These are phyloP conservation scores for Antechinus stuartii DNA, from an alignment of 2,113 vertebrate species.

Conservation along the genomic window DNA sequence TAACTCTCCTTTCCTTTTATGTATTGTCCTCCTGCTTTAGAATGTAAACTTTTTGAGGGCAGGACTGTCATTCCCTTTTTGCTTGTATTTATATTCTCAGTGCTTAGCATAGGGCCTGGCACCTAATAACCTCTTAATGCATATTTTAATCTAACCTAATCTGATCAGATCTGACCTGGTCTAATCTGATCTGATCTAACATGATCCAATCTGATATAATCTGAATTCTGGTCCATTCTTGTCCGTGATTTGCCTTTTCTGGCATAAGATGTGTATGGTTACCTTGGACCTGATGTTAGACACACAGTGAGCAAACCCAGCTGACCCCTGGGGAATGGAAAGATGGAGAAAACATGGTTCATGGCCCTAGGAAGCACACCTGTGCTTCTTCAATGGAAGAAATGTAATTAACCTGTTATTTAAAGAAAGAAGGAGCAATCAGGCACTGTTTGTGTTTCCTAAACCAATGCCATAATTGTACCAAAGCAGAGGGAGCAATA, in stretches of 20 bases:
- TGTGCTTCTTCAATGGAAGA: background rate
- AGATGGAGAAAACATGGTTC: background rate
- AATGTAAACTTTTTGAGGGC: background rate
- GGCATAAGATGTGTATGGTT: background rate
- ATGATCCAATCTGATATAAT: background rate
- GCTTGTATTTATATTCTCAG: background rate
- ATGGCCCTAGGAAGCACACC: constrained; percentile 5
- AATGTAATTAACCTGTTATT: constrained; percentile 8
- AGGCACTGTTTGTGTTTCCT: background rate
- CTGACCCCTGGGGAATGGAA: background rate
- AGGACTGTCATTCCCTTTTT: background rate
- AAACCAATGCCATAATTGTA: background rate
- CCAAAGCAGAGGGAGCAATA: background rate
- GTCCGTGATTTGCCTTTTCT: background rate
- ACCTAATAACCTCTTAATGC: background rate
- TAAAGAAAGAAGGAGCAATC: background rate
- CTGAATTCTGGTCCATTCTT: background rate
- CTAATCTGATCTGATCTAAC: background rate
- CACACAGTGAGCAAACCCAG: background rate
- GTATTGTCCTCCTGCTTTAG: background rate
- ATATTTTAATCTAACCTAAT: background rate
- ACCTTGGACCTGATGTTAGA: background rate
- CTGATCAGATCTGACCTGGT: background rate
- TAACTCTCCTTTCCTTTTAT: background rate
- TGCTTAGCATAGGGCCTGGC: background rate